Base-by-base conservation (phyloP, 2,113 vertebrate genomes). In the Brienomyrus brachyistius region DNA sequence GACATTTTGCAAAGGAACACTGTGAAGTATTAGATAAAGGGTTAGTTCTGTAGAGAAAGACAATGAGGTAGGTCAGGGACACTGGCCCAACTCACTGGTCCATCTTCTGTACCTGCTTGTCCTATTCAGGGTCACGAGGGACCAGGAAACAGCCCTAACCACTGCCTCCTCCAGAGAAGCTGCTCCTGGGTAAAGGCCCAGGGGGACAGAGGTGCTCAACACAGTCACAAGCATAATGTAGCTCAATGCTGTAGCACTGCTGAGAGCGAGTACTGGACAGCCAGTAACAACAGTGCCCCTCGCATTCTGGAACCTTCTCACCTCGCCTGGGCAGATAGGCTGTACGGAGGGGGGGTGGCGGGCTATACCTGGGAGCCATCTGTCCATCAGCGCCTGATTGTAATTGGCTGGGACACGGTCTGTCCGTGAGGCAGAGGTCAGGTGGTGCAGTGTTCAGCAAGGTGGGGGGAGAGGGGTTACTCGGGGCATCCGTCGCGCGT, bases 341-440 rank as follows among this genome's bases (percentile, higher is more conserved):
- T 10, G 21, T 23, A 59, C 56, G 23, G 19, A 23, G 7, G 21
- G 19, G 47, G 48, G 48, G 80, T 45, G 74, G 40, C 59, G 52
- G 66, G 85, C 80, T 62, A n/a, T 87, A 92, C 93, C 89, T 4
- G 87, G 91, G 92, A 91, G 88, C 92, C 90, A 89, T 89, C 74
- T 52, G 90, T 89, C 91, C 89, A 77, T 91, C 91, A 90, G 90
- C 84, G 88, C 88, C 93, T 95, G 95, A 96, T 95, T 95, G 93
- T 96, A 94, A 96, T 96, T 95, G 88, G 93, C 89, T 91, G 88
- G 93, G 96, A 96, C 95, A 93, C 91, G 92, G 83, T 91, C 89
- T 5, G 82, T 74, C 54, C 91, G 82, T 82, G 92, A 95, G 95
- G 95, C 93, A 94, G 91, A 93, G 94, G 94, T 95, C 91, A 91